phyloP scores from a whole-genome alignment of 2,113 vertebrate species.

The Lepisosteus oculatus region DNA sequence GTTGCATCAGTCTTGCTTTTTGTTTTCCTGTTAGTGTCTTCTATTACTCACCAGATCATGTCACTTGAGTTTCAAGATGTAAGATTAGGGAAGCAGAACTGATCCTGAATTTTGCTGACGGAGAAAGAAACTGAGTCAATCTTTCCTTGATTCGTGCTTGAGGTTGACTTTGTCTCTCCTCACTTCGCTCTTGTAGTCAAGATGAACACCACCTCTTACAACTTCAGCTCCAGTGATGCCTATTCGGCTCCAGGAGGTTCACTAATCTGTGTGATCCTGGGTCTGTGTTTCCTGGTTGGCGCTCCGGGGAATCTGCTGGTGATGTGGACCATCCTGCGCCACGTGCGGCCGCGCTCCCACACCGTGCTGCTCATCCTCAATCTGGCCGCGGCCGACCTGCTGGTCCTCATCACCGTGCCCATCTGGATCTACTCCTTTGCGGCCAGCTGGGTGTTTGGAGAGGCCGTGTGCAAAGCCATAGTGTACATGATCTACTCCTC shows the following conservation, averaged over 20 bases:
- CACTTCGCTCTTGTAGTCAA: not conserved
- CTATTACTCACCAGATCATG: not conserved
- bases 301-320: constrained; percentile 67
- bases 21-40: not conserved
- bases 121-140: not conserved
- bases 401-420: constrained; percentile 70
- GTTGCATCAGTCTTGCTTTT: no score
- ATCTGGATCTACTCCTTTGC: constrained; percentile 71
- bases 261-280: constrained; percentile 56
- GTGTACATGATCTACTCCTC: constrained; percentile 59
- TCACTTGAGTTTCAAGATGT: not conserved
- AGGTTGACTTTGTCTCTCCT: not conserved
- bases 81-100: constrained; percentile 15
- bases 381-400: constrained; percentile 61
- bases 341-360: constrained; percentile 62
- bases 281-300: constrained; percentile 61
- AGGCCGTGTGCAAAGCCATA: constrained; percentile 56
- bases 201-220: not conserved
- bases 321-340: constrained; percentile 65
- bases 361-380: constrained; percentile 66
- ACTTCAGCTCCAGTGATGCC: not conserved
- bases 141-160: no score
- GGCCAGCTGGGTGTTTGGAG: constrained; percentile 63
- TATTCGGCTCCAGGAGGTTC: constrained; percentile 39
- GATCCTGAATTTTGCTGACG: not conserved